Conservation (phyloP, 2,797 vertebrate species). For the Petrocephalus sullivani region DNA sequence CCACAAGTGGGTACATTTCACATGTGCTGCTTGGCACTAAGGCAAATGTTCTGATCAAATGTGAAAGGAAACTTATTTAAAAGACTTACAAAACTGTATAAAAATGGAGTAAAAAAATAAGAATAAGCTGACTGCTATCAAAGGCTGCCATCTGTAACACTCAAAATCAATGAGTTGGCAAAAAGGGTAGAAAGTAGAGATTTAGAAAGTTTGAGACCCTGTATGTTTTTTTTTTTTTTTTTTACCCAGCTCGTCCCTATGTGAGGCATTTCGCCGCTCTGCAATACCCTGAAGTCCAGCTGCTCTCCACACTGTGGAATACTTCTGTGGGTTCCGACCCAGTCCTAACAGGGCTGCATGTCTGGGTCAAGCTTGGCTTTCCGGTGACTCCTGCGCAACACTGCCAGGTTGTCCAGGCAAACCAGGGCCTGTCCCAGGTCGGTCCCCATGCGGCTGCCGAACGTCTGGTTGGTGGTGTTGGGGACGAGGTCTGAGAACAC, state of each 20-base stretch:
- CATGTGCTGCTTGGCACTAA: neutral
- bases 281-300: neutral
- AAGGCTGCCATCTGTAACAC: neutral
- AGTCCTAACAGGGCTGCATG: constrained; percentile 53
- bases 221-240: neutral
- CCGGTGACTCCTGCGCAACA: constrained; percentile 38
- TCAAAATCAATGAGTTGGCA: neutral
- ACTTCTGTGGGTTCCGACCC: neutral
- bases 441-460: constrained; percentile 65
- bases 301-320: neutral
- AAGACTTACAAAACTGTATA: neutral
- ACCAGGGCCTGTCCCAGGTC: constrained; percentile 63
- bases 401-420: constrained; percentile 62
- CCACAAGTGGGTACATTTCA: neutral
- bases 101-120: neutral
- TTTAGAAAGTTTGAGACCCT: neutral
- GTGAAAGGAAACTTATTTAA: neutral
- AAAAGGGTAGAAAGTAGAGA: neutral
- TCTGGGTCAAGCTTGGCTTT: constrained; percentile 62
- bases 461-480: constrained; percentile 60
- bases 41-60: neutral
- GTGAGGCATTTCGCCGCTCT: neutral
- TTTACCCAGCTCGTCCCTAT: neutral
- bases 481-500: constrained; percentile 64
- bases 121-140: neutral